Evolutionary conservation across 1,140 invertebrate genomes (phyloP), one percentile per base, ranked within the genome.

Genomic region (Elymnias hypermnestra): DNA sequence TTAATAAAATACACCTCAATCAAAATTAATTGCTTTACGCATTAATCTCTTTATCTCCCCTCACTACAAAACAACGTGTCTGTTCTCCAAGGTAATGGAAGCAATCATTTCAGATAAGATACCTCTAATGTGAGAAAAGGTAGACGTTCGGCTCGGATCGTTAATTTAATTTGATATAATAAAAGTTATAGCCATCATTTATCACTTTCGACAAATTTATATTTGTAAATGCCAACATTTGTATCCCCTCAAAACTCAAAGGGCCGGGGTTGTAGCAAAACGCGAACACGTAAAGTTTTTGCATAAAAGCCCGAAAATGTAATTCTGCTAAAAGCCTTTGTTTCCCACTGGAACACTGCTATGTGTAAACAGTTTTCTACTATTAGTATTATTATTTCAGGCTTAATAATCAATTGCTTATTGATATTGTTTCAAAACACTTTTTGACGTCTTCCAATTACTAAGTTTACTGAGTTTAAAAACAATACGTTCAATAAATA

Each of bases 131-230:
- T 82, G 76, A 84, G 77, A 81, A 84, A 82, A 79, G 76, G 72
- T 74, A 72, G 74, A 83, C 70, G 71, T 65, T 63, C 63, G 68
- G 67, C 53, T 60, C 56, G 65, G 72, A 72, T 81, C 78, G 81
- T 84, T 84, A 81, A 83, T 84, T 81, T 84, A 82, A 83, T 84
- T 82, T 82, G 74, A 84, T 77, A 82, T 82, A 84, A 84, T 84
- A 84, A 84, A 82, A 81, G 54, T 78, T 78, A 78, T 82, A 78
- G 73, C 65, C 72, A 66, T 78, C 81, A 81, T 84, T 84, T 82
- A 82, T 82, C 77, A 77, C 75, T 75, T 78, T 78, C 72, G 72
- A 84, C 81, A 84, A 84, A 84, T 84, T 84, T 74, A 84, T 81
- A n/a, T n/a, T 82, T 83, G 79, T 82, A 81, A 84, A 79, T 72